phyloP scores from a whole-genome alignment of 2,113 vertebrate genomes.

The Burhinus oedicnemus region DNA sequence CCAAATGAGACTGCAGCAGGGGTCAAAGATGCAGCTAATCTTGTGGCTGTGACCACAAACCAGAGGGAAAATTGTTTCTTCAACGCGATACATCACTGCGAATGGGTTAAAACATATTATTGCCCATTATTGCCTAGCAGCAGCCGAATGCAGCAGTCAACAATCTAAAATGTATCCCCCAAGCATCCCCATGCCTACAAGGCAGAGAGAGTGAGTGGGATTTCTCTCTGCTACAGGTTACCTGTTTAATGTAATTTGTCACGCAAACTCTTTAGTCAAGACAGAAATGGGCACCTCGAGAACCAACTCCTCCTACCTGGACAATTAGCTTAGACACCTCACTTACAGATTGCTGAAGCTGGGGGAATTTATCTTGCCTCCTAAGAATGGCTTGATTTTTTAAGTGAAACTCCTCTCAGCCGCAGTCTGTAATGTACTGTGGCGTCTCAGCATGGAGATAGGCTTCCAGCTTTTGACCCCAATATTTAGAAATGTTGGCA shows the following conservation, averaged over 20 bases:
- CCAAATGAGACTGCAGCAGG: background rate
- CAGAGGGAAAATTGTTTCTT: background rate
- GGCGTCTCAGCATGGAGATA: accelerated
- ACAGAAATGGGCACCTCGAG: background rate
- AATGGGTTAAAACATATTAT: background rate
- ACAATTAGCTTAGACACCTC: background rate
- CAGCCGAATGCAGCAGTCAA: background rate
- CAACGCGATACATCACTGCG: background rate
- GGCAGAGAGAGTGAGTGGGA: background rate
- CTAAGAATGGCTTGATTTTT: background rate
- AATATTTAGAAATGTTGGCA: background rate
- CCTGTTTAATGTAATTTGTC: background rate
- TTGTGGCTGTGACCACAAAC: background rate
- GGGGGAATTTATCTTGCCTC: background rate
- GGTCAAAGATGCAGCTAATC: background rate
- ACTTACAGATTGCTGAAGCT: background rate
- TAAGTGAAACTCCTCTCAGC: background rate
- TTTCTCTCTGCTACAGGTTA: background rate
- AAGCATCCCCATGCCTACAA: background rate
- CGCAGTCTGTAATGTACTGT: background rate
- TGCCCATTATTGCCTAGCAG: background rate
- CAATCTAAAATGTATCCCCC: background rate
- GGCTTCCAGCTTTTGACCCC: background rate
- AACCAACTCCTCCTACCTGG: background rate
- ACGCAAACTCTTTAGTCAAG: background rate